Evolutionary conservation across 1,140 invertebrate species (phyloP).

Genomic region (Bombus vancouverensis): DNA sequence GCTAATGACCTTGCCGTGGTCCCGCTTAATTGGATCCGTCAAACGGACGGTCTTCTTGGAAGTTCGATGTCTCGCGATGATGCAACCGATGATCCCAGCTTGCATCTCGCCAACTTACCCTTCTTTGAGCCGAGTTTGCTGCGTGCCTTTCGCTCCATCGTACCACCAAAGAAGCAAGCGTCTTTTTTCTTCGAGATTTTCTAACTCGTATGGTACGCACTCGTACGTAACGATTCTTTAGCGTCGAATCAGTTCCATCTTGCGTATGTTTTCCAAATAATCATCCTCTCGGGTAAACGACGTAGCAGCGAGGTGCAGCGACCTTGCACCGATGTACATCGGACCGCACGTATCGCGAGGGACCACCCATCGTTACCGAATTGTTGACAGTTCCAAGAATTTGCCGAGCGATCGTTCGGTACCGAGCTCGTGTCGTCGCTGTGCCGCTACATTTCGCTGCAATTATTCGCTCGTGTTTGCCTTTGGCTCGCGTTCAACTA

Average conservation of each 20-base stretch:
- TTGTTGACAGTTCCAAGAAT: conserved; percentile 65
- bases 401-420: conserved; percentile 52
- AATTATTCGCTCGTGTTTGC: conserved; percentile 15
- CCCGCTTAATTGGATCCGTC: conserved; percentile 66
- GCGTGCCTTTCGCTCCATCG: not conserved
- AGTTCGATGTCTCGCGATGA: conserved; percentile 17
- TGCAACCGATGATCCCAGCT: not conserved
- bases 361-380: conserved; percentile 66
- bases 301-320: not conserved
- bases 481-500: conserved; percentile 1
- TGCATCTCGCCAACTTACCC: not conserved
- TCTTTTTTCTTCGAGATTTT: not conserved
- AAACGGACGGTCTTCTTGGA: conserved; percentile 45
- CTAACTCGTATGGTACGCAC: not conserved
- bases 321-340: conserved; percentile 21
- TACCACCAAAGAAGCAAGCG: too few relatives aligned
- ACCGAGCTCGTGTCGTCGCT: conserved; percentile 24
- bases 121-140: not conserved
- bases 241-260: too few relatives aligned
- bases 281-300: not conserved
- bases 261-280: not conserved
- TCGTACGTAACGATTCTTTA: too few relatives aligned
- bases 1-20: conserved; percentile 65
- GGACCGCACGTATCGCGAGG: conserved; percentile 51
- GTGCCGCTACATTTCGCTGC: not conserved